Base-by-base conservation (phyloP, 1,140 invertebrate genomes). In the Ganaspis sp. region DNA sequence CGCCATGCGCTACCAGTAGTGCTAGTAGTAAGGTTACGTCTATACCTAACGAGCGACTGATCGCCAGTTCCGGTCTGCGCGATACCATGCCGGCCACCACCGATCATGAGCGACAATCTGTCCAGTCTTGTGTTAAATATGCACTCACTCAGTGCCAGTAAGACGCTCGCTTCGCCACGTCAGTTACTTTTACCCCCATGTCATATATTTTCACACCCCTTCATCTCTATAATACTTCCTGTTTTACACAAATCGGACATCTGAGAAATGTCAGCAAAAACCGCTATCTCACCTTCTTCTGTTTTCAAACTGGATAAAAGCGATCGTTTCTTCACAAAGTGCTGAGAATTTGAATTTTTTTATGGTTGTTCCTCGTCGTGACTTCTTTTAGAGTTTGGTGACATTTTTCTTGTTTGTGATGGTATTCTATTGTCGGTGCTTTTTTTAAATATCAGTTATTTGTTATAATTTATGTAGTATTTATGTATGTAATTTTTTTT, bases 1-100 rank as follows among this genome's bases (percentile, higher is more conserved):
- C 74, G 72, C 69, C 82, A 81, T 81, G 81, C 76, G 78, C 74
- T 73, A 64, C 23, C 54, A 64, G 54, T 64, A 19, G 15, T 12
- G 54, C 54, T 12, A 29, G 23, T 12, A 26, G 58, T 12, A 21
- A 11, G 11, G 69, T 70, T 54, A 15, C 40, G 15, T 58, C 23
- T 73, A 42, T 74, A 64, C 29, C 15, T 37, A 40, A 64, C 26
- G 53, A 64, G 58, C 58, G 26, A n/a, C 26, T 64, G 58, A 64
- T 64, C 58, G 23, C 23, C n/a, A 11, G 58, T 64, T 64, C 58
- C 58, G 58, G 58, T 26, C 23, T 64, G 58, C 58, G 58, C 58
- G 58, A 15, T 29, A 64, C 45, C 17, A 49, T 49, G 15, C 58
- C 58, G 58, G 15, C 23, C 15, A 21, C 23, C 15, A 15, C 23